phyloP scores from a whole-genome alignment of 2,113 vertebrate species.

The Nipponia nippon region DNA sequence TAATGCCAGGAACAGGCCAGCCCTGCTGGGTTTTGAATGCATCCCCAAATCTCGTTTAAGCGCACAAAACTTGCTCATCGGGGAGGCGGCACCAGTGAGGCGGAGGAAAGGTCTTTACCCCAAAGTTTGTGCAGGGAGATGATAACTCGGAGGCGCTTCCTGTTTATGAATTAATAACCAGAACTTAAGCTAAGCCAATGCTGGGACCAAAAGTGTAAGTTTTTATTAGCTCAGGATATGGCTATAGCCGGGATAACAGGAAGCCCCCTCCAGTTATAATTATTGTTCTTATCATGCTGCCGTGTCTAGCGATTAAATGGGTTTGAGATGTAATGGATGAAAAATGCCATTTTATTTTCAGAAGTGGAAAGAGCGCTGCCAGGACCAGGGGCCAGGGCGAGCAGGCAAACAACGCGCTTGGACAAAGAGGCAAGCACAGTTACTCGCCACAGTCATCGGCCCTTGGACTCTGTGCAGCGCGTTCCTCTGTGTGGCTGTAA shows the following conservation, averaged over 20 bases:
- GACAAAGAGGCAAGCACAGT: background rate
- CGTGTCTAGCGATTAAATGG: background rate
- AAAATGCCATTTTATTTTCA: conserved; percentile 32
- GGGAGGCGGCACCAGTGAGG: background rate
- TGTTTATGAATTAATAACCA: conserved; percentile 47
- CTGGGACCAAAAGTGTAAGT: background rate
- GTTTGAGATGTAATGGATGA: background rate
- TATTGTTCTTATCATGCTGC: conserved; percentile 10
- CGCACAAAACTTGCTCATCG: background rate
- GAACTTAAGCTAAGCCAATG: background rate
- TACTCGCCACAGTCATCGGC: accelerated
- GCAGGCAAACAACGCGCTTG: background rate
- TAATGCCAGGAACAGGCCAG: background rate
- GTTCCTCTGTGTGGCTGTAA: background rate
- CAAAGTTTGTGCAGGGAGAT: background rate
- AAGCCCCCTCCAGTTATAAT: conserved; percentile 42
- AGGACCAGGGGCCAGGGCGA: background rate
- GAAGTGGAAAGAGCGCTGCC: background rate
- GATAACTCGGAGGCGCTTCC: background rate
- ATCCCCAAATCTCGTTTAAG: background rate
- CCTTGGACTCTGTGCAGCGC: background rate
- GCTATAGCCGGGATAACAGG: conserved; percentile 31
- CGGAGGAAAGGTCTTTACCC: conserved; percentile 14
- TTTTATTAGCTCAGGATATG: conserved; percentile 51
- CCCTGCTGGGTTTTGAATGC: background rate